Evolutionary conservation across 2,113 vertebrate species (phyloP).

Genomic region (Eudyptes chrysolophus): DNA sequence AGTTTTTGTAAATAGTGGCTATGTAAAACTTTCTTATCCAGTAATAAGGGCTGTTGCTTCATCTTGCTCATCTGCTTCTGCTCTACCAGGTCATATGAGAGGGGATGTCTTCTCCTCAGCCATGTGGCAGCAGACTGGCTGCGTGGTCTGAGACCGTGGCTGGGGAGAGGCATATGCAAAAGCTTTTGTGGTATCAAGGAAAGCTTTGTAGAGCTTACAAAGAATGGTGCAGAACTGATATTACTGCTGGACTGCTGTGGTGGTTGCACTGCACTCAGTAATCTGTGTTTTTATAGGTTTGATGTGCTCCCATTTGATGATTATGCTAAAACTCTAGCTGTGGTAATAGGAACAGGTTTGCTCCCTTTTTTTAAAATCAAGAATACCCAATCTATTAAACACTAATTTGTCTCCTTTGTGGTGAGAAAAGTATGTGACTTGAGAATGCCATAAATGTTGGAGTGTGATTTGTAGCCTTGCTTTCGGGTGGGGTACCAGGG

Average conservation of each 20-base stretch:
- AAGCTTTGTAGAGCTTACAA: not conserved
- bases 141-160: not conserved
- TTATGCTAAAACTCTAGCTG: not conserved
- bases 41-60: not conserved
- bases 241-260: not conserved
- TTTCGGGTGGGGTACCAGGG: not conserved
- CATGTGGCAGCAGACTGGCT: not conserved
- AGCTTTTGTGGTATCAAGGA: not conserved
- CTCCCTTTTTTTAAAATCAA: not conserved
- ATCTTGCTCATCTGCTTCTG: not conserved
- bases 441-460: not conserved
- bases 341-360: not conserved
- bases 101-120: not conserved
- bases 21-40: not conserved
- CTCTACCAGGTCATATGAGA: not conserved
- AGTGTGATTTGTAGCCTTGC: not conserved
- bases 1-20: not conserved
- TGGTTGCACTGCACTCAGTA: not conserved
- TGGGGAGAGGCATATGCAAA: not conserved
- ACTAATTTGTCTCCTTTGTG: not conserved
- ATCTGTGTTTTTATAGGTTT: not conserved
- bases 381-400: not conserved
- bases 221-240: not conserved
- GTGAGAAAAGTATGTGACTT: not conserved
- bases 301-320: not conserved